These are phyloP conservation scores for roundworm (Caenorhabditis elegans) DNA, from an alignment of 1,140 invertebrate species.

Conservation along the genomic window WBcel235 BX284604.4:11183001-11183500, in stretches of 20 bases:
- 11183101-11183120: too few species aligned
- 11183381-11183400: not conserved
- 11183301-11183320: conserved; percentile 5
- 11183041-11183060: not conserved
- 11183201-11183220: conserved; percentile 44
- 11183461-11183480: conserved; percentile 38
- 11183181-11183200: conserved; percentile 42
- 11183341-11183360: not conserved
- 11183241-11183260: conserved; percentile 41
- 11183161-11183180: not conserved
- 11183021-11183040: not conserved
- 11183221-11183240: conserved; percentile 40
- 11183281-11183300: conserved; percentile 39
- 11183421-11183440: not conserved
- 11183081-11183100: too few species aligned
- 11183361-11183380: not conserved
- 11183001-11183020: not conserved
- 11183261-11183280: conserved; percentile 38
- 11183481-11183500: conserved; percentile 37
- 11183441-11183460: conserved; percentile 14
- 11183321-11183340: conserved; percentile 14
- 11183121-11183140: too few species aligned
- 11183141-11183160: not conserved
- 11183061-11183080: not conserved
- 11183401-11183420: not conserved